These are phyloP conservation scores for Willowsia nigromaculata DNA, from an alignment of 2,888 invertebrate species.

Conservation along the genomic window DNA sequence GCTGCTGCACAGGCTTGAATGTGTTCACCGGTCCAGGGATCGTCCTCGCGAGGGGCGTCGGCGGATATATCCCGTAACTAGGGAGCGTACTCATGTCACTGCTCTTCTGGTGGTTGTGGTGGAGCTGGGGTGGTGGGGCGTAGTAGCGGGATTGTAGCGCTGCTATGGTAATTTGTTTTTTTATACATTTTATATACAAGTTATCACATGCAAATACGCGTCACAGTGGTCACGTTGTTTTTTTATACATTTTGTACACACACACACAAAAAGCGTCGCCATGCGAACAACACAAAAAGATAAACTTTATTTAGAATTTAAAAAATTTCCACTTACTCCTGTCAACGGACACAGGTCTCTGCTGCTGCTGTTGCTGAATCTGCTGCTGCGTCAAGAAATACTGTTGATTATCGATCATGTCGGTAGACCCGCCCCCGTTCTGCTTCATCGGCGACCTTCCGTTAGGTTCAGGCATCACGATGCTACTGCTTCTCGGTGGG, in stretches of 20 bases:
- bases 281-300: neutral
- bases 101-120: neutral
- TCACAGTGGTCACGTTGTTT: too few relatives aligned
- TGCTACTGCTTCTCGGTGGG: constrained; percentile 75
- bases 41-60: neutral
- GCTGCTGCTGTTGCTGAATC: neutral
- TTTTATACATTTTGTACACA: neutral
- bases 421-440: neutral
- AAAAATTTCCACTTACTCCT: constrained; percentile 35
- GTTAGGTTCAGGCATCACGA: constrained; percentile 50
- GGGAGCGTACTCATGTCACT: neutral
- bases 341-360: constrained; percentile 36
- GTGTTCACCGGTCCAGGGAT: constrained; percentile 4
- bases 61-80: neutral
- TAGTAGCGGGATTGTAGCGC: neutral
- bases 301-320: neutral
- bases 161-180: neutral
- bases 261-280: neutral
- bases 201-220: too few relatives aligned
- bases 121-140: neutral
- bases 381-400: constrained; percentile 32
- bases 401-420: constrained; percentile 48
- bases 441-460: constrained; percentile 22
- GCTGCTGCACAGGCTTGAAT: neutral
- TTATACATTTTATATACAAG: neutral